Conservation (phyloP, 2,888 invertebrate species). For the Laspeyria flexula region DNA sequence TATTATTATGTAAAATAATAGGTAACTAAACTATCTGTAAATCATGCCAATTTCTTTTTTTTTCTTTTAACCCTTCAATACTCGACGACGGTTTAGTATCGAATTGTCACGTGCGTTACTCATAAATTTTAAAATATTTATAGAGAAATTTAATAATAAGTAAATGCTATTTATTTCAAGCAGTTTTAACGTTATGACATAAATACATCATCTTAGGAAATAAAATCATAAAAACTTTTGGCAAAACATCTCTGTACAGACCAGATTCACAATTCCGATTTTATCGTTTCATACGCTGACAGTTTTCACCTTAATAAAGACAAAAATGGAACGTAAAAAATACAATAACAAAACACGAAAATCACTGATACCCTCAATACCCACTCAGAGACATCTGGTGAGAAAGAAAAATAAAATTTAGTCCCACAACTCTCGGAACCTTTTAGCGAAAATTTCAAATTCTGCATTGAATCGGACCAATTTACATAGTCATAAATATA, state of each 20-base stretch:
- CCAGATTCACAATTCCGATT: conserved; percentile 10
- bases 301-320: conserved; percentile 37
- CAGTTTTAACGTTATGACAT: too few species aligned
- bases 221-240: not conserved
- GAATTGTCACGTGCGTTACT: too few species aligned
- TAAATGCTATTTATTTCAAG: too few species aligned
- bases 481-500: conserved; percentile 86
- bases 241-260: not conserved
- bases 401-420: conserved; percentile 59
- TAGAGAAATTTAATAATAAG: too few species aligned
- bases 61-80: too few species aligned
- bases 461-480: conserved; percentile 69
- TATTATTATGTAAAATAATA: too few species aligned
- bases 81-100: too few species aligned
- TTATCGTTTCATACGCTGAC: conserved; percentile 34
- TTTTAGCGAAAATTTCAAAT: conserved; percentile 64
- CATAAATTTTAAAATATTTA: too few species aligned
- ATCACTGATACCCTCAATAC: conserved; percentile 33
- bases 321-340: conserved; percentile 26
- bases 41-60: too few species aligned
- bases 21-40: too few species aligned
- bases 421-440: conserved; percentile 44
- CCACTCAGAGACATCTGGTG: conserved; percentile 62
- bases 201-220: too few species aligned
- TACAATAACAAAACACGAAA: conserved; percentile 37